phyloP scores from a whole-genome alignment of 2,888 invertebrate genomes.

The Anagyrus pseudococci region DNA sequence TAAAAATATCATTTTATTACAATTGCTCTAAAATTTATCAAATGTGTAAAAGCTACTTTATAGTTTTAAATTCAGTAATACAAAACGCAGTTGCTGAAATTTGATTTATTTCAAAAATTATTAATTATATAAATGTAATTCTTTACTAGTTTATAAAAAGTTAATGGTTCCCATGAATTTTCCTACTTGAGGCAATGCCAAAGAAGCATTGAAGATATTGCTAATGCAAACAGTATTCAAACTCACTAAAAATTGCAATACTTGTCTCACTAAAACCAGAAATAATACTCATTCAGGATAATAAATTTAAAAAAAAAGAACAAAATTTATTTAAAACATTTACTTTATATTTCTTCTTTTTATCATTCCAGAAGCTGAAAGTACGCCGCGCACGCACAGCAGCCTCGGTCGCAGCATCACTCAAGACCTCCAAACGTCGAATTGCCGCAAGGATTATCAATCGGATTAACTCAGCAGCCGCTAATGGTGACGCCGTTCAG shows the following conservation, averaged over 20 bases:
- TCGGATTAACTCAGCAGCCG: conserved; percentile 46
- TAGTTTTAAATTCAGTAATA: too few species aligned
- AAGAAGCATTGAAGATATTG: too few species aligned
- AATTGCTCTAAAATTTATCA: background rate
- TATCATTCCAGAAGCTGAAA: conserved; percentile 47
- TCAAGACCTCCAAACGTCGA: conserved; percentile 63
- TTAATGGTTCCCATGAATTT: too few species aligned
- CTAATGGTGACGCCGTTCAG: conserved; percentile 13
- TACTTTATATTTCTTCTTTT: too few species aligned
- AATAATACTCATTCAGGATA: too few species aligned
- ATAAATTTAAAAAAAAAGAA: background rate
- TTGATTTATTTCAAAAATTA: conserved; percentile 23
- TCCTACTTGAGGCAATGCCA: too few species aligned
- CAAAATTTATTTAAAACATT: too few species aligned
- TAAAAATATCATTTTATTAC: background rate
- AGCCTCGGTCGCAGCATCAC: conserved; percentile 48
- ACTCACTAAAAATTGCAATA: too few species aligned
- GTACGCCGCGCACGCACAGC: conserved; percentile 46
- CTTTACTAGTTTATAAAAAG: too few species aligned
- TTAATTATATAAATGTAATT: too few species aligned
- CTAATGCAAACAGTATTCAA: too few species aligned
- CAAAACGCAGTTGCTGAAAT: background rate
- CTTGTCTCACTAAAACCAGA: too few species aligned
- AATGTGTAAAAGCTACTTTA: background rate
- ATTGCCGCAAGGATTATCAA: conserved; percentile 65